phyloP scores from a whole-genome alignment of 53 echinoderm and acorn worm species.

The Arbacia lixula region DNA sequence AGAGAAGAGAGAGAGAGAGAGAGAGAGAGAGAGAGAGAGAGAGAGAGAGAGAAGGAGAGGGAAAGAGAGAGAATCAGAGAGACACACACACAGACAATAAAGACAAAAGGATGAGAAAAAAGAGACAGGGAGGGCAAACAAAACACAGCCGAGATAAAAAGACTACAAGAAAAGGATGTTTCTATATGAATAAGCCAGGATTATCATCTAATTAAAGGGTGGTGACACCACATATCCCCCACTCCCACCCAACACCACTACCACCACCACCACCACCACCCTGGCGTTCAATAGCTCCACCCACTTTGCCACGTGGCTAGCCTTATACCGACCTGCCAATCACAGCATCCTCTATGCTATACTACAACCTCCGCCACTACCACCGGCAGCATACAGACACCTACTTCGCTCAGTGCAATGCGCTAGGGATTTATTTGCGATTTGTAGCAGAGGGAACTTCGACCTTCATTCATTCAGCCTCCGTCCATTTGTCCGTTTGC shows the following conservation, averaged over 20 bases:
- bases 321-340: constrained; percentile 26
- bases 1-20: not conserved
- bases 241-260: too few relatives aligned
- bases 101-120: not conserved
- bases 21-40: constrained; percentile 3
- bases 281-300: too few relatives aligned
- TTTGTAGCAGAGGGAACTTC: not conserved
- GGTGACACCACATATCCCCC: too few relatives aligned
- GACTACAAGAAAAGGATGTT: not conserved
- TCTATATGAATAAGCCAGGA: constrained; percentile 13
- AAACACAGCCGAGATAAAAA: not conserved
- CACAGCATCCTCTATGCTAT: not conserved
- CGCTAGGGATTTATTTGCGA: constrained; percentile 25
- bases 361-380: too few relatives aligned
- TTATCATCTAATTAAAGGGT: constrained; percentile 49
- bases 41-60: not conserved
- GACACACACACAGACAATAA: not conserved
- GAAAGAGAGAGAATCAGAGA: not conserved
- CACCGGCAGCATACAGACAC: not conserved
- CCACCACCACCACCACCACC: too few relatives aligned
- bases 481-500: constrained; percentile 15
- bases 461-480: not conserved
- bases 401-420: constrained; percentile 2
- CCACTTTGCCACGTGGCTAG: constrained; percentile 55
- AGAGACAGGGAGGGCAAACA: not conserved